These are phyloP conservation scores for Microtus oregoni DNA, from an alignment of 2,113 vertebrate genomes.

Conservation along the genomic window DNA sequence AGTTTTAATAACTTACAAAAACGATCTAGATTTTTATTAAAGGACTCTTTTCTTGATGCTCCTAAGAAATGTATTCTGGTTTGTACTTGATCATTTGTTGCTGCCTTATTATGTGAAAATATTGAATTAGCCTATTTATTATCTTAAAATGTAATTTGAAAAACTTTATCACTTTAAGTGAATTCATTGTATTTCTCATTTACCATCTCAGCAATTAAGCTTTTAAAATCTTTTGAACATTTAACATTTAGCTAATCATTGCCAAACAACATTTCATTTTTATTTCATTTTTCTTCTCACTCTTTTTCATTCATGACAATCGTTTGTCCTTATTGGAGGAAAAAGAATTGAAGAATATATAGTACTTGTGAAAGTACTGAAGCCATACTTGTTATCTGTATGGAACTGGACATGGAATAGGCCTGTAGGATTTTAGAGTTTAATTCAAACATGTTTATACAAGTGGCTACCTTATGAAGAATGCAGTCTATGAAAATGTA, in stretches of 20 bases:
- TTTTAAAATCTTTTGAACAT: not conserved
- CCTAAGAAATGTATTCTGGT: not conserved
- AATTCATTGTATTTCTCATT: slow-evolving; percentile 26
- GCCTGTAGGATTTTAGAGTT: not conserved
- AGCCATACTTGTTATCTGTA: not conserved
- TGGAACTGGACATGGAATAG: not conserved
- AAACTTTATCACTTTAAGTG: not conserved
- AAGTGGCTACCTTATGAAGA: not conserved
- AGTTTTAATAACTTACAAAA: not conserved
- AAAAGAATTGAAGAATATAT: not conserved
- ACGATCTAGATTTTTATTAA: slow-evolving; percentile 16
- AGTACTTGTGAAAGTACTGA: not conserved
- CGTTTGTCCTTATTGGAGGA: not conserved
- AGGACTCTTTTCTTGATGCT: not conserved
- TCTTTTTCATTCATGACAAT: not conserved
- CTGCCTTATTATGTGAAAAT: not conserved
- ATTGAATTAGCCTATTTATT: not conserved
- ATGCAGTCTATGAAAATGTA: not conserved
- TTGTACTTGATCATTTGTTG: not conserved
- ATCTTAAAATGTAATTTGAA: slow-evolving; percentile 34
- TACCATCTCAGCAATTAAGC: not conserved
- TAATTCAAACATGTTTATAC: not conserved
- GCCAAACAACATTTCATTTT: not conserved
- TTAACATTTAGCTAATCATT: not conserved
- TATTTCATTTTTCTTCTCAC: not conserved